Evolutionary conservation across 2,797 vertebrate species (phyloP).

Genomic region (Lithobates sylvaticus): DNA sequence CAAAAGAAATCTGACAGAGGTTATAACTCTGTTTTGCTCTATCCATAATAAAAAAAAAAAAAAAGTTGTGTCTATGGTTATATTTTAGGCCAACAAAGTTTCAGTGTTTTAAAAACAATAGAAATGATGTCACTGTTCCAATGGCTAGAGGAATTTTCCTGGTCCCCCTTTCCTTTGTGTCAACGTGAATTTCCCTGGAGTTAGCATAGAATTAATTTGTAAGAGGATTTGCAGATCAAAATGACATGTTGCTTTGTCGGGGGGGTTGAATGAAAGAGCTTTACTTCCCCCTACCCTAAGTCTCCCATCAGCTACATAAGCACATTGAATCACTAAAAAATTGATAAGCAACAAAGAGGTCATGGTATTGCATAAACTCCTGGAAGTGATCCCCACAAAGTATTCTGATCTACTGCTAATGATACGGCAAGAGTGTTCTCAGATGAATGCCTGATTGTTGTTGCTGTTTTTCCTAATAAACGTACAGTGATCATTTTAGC

Average conservation of each 20-base stretch:
- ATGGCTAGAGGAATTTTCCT: constrained; percentile 10
- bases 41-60: too few relatives aligned
- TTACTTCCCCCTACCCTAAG: constrained; percentile 20
- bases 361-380: constrained; percentile 41
- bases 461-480: not conserved
- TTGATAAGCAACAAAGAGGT: constrained; percentile 48
- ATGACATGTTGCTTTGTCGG: constrained; percentile 43
- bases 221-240: constrained; percentile 52
- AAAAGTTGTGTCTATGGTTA: too few relatives aligned
- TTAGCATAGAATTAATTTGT: constrained; percentile 29
- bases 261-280: constrained; percentile 33
- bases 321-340: constrained; percentile 50
- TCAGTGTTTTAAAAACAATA: too few relatives aligned
- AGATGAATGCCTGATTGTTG: not conserved
- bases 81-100: too few relatives aligned
- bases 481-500: not conserved
- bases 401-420: constrained; percentile 36
- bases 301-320: constrained; percentile 38
- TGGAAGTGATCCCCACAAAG: constrained; percentile 17
- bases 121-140: not conserved
- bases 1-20: too few relatives aligned
- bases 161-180: constrained; percentile 3
- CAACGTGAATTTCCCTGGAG: constrained; percentile 23
- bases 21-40: too few relatives aligned
- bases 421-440: constrained; percentile 11